Base-by-base conservation (phyloP, 2,113 vertebrate genomes). In the Chaetodon trifascialis region DNA sequence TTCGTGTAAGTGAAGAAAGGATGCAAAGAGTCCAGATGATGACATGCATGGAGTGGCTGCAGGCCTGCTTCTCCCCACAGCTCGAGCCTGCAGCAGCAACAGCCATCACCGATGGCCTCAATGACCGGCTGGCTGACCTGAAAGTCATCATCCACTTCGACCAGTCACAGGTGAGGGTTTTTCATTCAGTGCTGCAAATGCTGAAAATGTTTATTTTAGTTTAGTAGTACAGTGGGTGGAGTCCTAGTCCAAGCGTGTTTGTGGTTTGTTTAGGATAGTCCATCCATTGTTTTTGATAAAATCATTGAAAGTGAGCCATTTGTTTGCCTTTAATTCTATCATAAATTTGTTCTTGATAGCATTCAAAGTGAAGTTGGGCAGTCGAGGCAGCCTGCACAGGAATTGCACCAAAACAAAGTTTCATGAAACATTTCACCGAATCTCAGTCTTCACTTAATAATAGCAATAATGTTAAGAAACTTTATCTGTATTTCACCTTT, bases 111-210 rank as follows among this genome's bases (percentile, higher is more conserved):
- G 96, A 97, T 21, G 96, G 95, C 72, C 82, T 96, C 82, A 95
- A 94, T 63, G 97, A 98, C 73, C 96, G 95, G 44, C 95, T 96
- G 0, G 93, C 94, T 2, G 95, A 97, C 79, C 94, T 99, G 59
- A 97, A 99, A 69, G 96, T 99, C 82, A 97, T 95, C 81, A 95
- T 99, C 89, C 97, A 99, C 95, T 98, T 97, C 82, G 96, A 97
- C 89, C 97, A 96, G 91, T 97, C 96, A 82, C 98, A 97, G 97
- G 98, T 99, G 90, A 79, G 92, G 30, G 86, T 59, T 54, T 49
- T 25, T 3, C 21, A 21, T 23, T 38, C 16, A 5, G 1, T 14
- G 42, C 21, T 34, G 14, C 5, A 64, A 9, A n/a, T 46, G 44
- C 10, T 47, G 36, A 52, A 40, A 54, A 0, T 1, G 6, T 44